Base-by-base conservation (phyloP, 92 coral and sea anemone genomes). In the Heliopora coerulea region DNA sequence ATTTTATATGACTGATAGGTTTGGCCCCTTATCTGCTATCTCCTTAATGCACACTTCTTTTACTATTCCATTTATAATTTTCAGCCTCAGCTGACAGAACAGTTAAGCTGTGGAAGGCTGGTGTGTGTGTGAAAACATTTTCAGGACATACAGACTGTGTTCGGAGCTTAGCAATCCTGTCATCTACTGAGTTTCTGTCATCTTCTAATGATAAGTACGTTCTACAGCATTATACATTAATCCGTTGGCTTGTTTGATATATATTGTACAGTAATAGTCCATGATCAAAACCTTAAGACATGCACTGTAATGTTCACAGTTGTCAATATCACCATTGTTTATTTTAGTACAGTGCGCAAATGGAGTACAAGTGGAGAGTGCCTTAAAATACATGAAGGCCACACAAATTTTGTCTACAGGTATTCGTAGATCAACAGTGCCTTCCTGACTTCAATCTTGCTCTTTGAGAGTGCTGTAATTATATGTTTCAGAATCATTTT, bases 121-220 rank as follows among this genome's bases (percentile, higher is more conserved):
- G 99, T 48, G 49, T 88, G 8, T 95, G 99, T 81, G 86, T 88
- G 66, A 76, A 68, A 59, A 95, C 99, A n/a, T 95, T 90, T 35
- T 54, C 89, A 0, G 99, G 99, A 0, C 99, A 95, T 63, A 90
- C 85, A 19, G 99, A 95, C 74, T 95, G 99, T 82, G 99, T 95
- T 32, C 89, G 99, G 1, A 91, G 99, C 21, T 62, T 95, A 62
- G 88, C 97, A 48, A 83, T 95, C 9, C 73, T 95, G 21, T 91
- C 99, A 23, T 61, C 87, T 25, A 74, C 89, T 40, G 97, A 90
- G 60, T 93, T 93, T 64, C 61, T 93, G 59, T 93, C 98, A 0
- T 90, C 91, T 37, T 88, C 98, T n/a, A 93, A 93, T 84, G 98
- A 93, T 56, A 83, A 96, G 98, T 93, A 59, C 73, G 86, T 23